phyloP scores from a whole-genome alignment of 2,113 vertebrate genomes.

The Otocyon megalotis region DNA sequence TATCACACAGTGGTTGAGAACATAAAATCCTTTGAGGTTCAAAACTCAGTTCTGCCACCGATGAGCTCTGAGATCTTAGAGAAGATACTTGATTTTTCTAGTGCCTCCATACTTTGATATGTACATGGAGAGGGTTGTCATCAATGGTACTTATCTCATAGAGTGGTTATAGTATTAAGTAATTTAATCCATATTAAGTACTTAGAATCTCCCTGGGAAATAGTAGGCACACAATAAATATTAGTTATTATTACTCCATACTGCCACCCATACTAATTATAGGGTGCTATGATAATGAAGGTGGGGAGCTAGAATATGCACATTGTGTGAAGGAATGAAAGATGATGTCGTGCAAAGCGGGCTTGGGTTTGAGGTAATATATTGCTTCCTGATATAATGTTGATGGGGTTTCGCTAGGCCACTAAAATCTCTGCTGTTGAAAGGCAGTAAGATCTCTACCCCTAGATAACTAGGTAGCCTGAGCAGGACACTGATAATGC shows the following conservation, averaged over 20 bases:
- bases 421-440: neutral
- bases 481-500: neutral
- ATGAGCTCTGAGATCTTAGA: neutral
- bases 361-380: neutral
- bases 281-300: neutral
- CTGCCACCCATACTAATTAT: neutral
- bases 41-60: neutral
- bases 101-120: neutral
- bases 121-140: neutral
- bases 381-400: neutral
- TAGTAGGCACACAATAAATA: neutral
- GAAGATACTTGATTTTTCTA: neutral
- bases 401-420: neutral
- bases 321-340: neutral
- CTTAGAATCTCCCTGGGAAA: neutral
- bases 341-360: neutral
- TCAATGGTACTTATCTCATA: neutral
- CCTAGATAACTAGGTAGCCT: neutral
- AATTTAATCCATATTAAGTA: neutral
- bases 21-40: neutral
- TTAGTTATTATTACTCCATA: neutral
- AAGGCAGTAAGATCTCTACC: neutral
- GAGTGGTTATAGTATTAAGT: neutral
- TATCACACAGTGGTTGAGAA: neutral
- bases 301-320: neutral